Evolutionary conservation across 1,140 invertebrate species (phyloP).

Genomic region (Drosophila obscura): DNA sequence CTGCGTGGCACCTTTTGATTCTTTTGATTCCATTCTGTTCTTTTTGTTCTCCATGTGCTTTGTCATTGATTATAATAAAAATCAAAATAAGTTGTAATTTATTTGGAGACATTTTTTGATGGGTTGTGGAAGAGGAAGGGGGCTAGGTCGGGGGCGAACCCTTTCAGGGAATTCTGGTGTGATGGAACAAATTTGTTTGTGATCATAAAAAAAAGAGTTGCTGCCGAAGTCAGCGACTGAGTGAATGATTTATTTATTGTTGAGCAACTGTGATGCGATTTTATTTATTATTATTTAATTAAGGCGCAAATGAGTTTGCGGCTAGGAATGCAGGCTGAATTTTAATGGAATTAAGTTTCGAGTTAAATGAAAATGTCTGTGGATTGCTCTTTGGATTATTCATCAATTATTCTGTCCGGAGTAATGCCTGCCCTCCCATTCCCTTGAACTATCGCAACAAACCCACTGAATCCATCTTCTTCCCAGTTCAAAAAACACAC

Average conservation of each 20-base stretch:
- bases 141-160: not conserved
- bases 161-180: slow-evolving; percentile 38
- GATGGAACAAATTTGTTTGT: slow-evolving; percentile 49
- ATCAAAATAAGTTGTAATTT: slow-evolving; percentile 75
- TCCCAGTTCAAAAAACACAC: slow-evolving; percentile 40
- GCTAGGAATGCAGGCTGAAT: slow-evolving; percentile 14
- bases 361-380: not conserved
- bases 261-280: slow-evolving; percentile 25
- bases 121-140: not conserved
- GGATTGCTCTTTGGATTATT: not conserved
- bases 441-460: slow-evolving; percentile 14
- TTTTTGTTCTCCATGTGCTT: slow-evolving; percentile 27
- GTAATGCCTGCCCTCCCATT: not conserved
- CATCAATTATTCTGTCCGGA: not conserved
- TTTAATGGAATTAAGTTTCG: slow-evolving; percentile 42
- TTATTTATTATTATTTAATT: slow-evolving; percentile 70
- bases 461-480: slow-evolving; percentile 27
- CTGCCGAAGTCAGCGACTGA: slow-evolving; percentile 11
- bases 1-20: slow-evolving; percentile 56
- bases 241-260: slow-evolving; percentile 63
- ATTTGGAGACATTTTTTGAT: slow-evolving; percentile 53
- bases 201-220: slow-evolving; percentile 15
- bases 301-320: slow-evolving; percentile 47
- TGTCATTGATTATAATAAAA: slow-evolving; percentile 69
- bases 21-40: slow-evolving; percentile 23